Conservation (phyloP, 2,888 invertebrate species). For the Rhagonycha lutea region DNA sequence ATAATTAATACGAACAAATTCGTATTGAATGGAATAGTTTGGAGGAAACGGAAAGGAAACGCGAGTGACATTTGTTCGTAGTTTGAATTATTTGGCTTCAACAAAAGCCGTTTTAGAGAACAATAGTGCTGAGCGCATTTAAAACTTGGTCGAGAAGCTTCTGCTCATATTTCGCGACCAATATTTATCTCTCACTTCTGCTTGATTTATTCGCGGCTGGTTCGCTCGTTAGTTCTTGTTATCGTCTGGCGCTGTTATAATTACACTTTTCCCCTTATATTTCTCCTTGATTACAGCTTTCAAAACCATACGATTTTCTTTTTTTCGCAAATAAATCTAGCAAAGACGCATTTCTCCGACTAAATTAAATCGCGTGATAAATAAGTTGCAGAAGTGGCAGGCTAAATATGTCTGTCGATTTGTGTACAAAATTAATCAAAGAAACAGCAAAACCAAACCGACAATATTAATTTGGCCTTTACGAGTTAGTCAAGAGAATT, state of each 20-base stretch:
- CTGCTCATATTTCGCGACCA: conserved; percentile 30
- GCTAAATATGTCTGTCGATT: not conserved
- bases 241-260: conserved; percentile 27
- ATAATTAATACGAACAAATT: conserved; percentile 20
- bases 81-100: conserved; percentile 24
- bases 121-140: conserved; percentile 21
- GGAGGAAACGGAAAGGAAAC: conserved; percentile 9
- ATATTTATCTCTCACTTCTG: conserved; percentile 28
- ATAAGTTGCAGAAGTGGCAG: conserved; percentile 1
- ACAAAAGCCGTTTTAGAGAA: conserved; percentile 21
- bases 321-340: not conserved
- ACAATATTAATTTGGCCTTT: conserved; percentile 19
- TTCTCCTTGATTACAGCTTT: conserved; percentile 1
- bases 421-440: not conserved
- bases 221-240: conserved; percentile 29
- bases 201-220: conserved; percentile 24
- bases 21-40: conserved; percentile 13
- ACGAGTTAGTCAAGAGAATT: conserved; percentile 8
- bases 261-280: conserved; percentile 24
- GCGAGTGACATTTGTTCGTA: conserved; percentile 27
- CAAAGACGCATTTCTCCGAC: not conserved
- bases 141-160: conserved; percentile 26
- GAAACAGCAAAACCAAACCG: not conserved
- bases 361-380: not conserved
- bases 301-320: not conserved